Conservation (phyloP, 1,140 invertebrate genomes). For the Carposina sasakii region DNA sequence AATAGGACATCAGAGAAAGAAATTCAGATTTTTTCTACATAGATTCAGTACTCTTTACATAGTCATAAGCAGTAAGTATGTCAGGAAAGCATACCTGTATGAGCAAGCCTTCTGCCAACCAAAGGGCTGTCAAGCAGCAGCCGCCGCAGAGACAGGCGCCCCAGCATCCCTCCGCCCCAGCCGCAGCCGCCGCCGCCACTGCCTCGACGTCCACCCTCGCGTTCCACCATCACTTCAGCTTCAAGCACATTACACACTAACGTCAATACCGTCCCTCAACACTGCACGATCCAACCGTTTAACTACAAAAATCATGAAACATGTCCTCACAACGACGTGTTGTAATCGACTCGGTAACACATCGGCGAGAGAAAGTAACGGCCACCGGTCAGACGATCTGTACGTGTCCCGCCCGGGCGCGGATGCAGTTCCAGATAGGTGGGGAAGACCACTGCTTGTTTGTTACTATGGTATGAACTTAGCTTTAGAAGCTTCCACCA, state of each 20-base stretch:
- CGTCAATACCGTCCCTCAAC: conserved; percentile 25
- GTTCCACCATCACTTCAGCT: conserved; percentile 60
- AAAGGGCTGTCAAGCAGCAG: conserved; percentile 59
- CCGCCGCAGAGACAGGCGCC: conserved; percentile 57
- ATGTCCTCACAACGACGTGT: conserved; percentile 47
- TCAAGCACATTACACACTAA: conserved; percentile 43
- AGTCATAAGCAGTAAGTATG: too few species aligned
- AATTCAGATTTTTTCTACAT: too few species aligned
- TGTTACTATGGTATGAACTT: too few species aligned
- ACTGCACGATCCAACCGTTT: conserved; percentile 26
- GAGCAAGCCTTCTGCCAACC: conserved; percentile 58
- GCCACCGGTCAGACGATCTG: conserved; percentile 41
- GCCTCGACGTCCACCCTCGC: conserved; percentile 53
- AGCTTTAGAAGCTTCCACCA: too few species aligned
- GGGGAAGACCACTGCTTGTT: too few species aligned
- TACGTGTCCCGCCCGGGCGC: conserved; percentile 37
- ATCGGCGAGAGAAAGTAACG: conserved; percentile 66
- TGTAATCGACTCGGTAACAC: conserved; percentile 54
- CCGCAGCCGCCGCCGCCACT: conserved; percentile 57
- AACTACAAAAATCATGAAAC: conserved; percentile 28
- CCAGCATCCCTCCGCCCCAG: conserved; percentile 60
- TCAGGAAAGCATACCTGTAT: conserved; percentile 43
- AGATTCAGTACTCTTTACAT: too few species aligned
- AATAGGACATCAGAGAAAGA: too few species aligned
- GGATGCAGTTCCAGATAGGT: conserved; percentile 49